phyloP scores from a whole-genome alignment of 2,113 vertebrate genomes.

The Scomber colias region DNA sequence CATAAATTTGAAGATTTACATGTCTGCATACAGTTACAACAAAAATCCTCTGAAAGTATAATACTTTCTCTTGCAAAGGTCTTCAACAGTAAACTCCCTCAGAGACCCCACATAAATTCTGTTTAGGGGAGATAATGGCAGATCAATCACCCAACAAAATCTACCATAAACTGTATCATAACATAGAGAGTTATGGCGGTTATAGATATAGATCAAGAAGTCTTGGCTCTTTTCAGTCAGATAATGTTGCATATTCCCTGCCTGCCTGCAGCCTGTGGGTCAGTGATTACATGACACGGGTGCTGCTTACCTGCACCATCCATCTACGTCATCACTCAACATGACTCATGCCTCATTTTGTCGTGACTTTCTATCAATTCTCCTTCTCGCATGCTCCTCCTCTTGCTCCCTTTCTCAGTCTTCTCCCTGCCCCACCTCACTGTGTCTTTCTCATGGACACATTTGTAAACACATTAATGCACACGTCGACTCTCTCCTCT shows the following conservation, averaged over 20 bases:
- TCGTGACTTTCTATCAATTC: slow-evolving; percentile 50
- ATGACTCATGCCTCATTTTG: slow-evolving; percentile 68
- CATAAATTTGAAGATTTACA: not conserved
- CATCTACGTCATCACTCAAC: slow-evolving; percentile 52
- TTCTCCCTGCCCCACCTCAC: not conserved
- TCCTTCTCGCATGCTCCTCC: slow-evolving; percentile 21
- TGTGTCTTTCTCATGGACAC: slow-evolving; percentile 20
- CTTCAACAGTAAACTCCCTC: not conserved
- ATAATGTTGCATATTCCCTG: slow-evolving; percentile 2
- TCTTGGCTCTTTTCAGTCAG: slow-evolving; percentile 8
- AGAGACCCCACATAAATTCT: slow-evolving; percentile 11
- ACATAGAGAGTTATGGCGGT: not conserved
- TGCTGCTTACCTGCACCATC: slow-evolving; percentile 53
- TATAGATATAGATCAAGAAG: slow-evolving; percentile 49
- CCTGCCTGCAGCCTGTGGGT: slow-evolving; percentile 27
- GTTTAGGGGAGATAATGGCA: slow-evolving; percentile 1
- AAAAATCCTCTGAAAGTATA: not conserved
- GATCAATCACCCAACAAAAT: slow-evolving; percentile 25
- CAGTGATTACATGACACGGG: slow-evolving; percentile 14
- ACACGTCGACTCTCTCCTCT: not conserved
- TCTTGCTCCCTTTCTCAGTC: not conserved
- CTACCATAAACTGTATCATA: slow-evolving; percentile 30
- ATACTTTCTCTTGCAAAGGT: not conserved
- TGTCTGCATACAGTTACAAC: not conserved
- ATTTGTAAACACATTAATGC: slow-evolving; percentile 6